These are phyloP conservation scores for Caenorhabditis doughertyi DNA, from an alignment of 2,888 invertebrate genomes.

Conservation along the genomic window DNA sequence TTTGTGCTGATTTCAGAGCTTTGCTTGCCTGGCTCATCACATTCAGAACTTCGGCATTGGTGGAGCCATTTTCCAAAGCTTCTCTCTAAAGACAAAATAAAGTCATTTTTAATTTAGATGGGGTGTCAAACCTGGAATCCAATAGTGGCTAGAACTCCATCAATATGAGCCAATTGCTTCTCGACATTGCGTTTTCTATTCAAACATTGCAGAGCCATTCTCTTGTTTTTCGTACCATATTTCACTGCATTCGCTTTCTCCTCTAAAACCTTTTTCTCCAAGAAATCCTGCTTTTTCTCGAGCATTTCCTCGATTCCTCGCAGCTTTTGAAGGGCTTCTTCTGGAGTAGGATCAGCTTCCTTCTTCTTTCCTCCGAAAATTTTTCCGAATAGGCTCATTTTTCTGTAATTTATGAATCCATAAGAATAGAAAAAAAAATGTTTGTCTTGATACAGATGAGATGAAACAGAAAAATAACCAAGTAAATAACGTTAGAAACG, in stretches of 20 bases:
- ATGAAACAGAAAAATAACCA: too few relatives aligned
- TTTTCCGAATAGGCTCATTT: conserved; percentile 96
- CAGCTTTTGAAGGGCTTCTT: conserved; percentile 97
- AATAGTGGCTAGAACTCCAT: conserved; percentile 86
- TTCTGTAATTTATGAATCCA: too few relatives aligned
- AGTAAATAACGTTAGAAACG: conserved; percentile 7
- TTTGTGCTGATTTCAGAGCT: conserved; percentile 96
- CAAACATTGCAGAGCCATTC: conserved; percentile 94
- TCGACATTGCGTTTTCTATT: conserved; percentile 91
- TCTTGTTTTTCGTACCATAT: conserved; percentile 95
- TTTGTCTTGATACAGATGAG: too few relatives aligned
- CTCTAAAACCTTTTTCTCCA: conserved; percentile 89
- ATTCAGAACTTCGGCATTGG: conserved; percentile 96
- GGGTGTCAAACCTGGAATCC: conserved; percentile 75
- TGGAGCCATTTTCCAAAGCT: conserved; percentile 95
- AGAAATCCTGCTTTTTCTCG: conserved; percentile 95
- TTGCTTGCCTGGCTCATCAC: conserved; percentile 97
- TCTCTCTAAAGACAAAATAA: conserved; percentile 88
- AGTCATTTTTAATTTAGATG: neutral
- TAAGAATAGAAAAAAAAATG: too few relatives aligned
- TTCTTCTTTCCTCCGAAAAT: conserved; percentile 90
- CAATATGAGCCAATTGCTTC: conserved; percentile 96
- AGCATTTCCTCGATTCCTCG: conserved; percentile 97
- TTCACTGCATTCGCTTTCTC: conserved; percentile 92
- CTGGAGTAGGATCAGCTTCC: conserved; percentile 91